These are phyloP conservation scores for Arizona elegans DNA, from an alignment of 2,113 vertebrate species.

Conservation along the genomic window DNA sequence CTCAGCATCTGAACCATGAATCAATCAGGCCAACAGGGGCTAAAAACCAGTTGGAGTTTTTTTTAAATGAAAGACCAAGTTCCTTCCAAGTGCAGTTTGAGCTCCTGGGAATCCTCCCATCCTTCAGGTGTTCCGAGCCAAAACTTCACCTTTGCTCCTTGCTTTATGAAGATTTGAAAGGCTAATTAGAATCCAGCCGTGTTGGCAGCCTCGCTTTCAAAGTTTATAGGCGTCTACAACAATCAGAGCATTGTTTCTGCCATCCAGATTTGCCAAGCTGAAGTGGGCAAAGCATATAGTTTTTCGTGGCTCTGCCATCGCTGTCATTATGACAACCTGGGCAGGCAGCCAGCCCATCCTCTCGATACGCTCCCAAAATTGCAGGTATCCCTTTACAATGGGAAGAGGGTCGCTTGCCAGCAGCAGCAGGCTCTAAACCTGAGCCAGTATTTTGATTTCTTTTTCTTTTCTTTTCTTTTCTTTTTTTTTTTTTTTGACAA, in stretches of 20 bases:
- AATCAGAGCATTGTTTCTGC: background rate
- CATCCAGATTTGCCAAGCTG: background rate
- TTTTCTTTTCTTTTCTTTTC: too few relatives aligned
- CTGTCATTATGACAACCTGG: constrained; percentile 20
- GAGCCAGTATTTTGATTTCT: constrained; percentile 24
- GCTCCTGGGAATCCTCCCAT: background rate
- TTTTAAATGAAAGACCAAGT: background rate
- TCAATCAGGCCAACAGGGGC: background rate
- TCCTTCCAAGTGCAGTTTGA: background rate
- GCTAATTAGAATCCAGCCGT: background rate
- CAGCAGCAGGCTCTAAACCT: constrained; percentile 33
- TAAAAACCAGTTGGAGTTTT: background rate
- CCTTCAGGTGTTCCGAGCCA: background rate
- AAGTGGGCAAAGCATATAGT: background rate
- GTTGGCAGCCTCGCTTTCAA: background rate
- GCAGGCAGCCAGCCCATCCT: constrained; percentile 14
- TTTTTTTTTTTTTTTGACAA: background rate
- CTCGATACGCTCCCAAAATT: constrained; percentile 3
- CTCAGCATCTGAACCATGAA: background rate
- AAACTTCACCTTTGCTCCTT: background rate
- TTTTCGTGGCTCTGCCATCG: background rate
- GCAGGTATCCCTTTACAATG: constrained; percentile 31
- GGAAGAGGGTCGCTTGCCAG: constrained; percentile 28
- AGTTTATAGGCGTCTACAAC: background rate
- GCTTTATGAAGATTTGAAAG: background rate